phyloP scores from a whole-genome alignment of 2,888 invertebrate species.

The Platerodrilus igneus region DNA sequence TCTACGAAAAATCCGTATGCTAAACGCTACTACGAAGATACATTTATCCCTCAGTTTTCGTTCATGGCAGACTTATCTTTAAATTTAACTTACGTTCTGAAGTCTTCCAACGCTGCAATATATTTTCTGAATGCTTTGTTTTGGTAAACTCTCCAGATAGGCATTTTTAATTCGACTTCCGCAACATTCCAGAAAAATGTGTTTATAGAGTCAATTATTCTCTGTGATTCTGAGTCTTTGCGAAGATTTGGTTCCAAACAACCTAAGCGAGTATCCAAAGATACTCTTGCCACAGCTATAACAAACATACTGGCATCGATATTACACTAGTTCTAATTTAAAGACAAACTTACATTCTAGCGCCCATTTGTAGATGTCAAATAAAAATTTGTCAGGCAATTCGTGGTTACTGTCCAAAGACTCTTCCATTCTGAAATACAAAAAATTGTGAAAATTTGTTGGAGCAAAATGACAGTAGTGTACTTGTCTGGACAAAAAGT shows the following conservation, averaged over 20 bases:
- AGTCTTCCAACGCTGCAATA: constrained; percentile 65
- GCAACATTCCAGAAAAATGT: constrained; percentile 74
- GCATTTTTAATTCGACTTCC: constrained; percentile 68
- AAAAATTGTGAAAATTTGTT: constrained; percentile 1
- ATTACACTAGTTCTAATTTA: too few relatives aligned
- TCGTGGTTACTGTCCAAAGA: constrained; percentile 57
- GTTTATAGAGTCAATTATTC: constrained; percentile 73
- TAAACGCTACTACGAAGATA: too few relatives aligned
- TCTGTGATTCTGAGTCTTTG: constrained; percentile 60
- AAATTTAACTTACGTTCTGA: constrained; percentile 66
- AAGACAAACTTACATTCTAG: constrained; percentile 80
- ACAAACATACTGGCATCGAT: too few relatives aligned
- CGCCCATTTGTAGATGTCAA: constrained; percentile 75
- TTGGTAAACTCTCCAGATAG: constrained; percentile 68
- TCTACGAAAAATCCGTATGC: background rate
- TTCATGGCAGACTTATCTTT: background rate
- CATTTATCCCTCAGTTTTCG: background rate
- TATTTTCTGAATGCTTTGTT: constrained; percentile 68
- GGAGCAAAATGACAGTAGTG: too few relatives aligned
- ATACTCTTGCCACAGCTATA: constrained; percentile 78
- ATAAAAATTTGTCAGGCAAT: constrained; percentile 63
- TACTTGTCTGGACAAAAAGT: too few relatives aligned
- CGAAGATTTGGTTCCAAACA: constrained; percentile 57
- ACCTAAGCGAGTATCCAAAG: constrained; percentile 74
- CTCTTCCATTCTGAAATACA: constrained; percentile 57